Evolutionary conservation across 2,888 invertebrate genomes (phyloP), one percentile per base, ranked within the genome.

Genomic region (Drosophila anomelani): DNA sequence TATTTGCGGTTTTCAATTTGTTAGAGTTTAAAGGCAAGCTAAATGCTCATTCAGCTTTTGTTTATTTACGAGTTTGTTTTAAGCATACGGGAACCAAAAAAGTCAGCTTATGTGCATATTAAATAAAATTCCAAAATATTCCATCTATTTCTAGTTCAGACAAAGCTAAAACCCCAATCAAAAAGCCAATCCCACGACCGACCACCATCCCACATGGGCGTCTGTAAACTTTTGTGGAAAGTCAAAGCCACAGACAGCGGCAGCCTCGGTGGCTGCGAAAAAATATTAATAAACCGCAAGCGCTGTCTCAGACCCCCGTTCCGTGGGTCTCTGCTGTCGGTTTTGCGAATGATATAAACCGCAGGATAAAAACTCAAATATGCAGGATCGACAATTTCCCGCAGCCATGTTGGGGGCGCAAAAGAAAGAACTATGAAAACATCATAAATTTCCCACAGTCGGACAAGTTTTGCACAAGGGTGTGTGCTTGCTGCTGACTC

Each of bases 221-320:
- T 73, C 73, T 73, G 75, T 29, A 51, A 73, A 75, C 73, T 73
- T 73, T 73, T 67, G 53, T 57, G 67, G 67, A 75, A 73, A 73
- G 75, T 73, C 73, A 73, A 73, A 73, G 75, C 73, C 73, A 73
- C 73, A 73, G 75, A 75, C 73, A 73, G 67, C 53, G 38, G 39
- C 59, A 53, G 59, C 13, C 23, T 23, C 54, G 26, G 68, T 71
- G 59, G 71, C 56, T 47, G 68, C 34, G 38, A 84, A 73, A 73
- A 84, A 81, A 79, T 84, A 79, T 86, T 84, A 81, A 79, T 84
- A 82, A 84, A 79, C 87, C 87, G 70, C 82, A 87, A 70, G 61
- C 70, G 55, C 78, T 49, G 60, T 63, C 75, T 74, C 78, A 54
- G 34, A 56, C 1, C 34, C 34, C 43, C 43, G 38, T 20, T 46